Percentiles rank a stretch among this genome's conserved stretches.
These are phyloP conservation scores for Baryphthengus martii DNA, from an alignment of 2,113 vertebrate genomes.

Conservation along the genomic window DNA sequence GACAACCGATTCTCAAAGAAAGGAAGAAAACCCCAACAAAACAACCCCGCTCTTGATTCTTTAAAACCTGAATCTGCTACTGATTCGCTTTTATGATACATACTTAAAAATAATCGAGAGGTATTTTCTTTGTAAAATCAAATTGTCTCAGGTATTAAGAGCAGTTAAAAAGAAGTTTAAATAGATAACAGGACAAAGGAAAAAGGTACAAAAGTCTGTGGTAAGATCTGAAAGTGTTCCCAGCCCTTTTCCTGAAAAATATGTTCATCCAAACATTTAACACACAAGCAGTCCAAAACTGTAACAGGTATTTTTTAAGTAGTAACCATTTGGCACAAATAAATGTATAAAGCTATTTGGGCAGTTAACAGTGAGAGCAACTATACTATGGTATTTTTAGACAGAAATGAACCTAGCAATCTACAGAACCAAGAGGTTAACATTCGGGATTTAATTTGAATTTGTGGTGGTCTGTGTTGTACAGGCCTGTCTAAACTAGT, in stretches of 20 bases:
- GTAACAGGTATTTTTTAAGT: background rate
- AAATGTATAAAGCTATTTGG: background rate
- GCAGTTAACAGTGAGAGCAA: background rate
- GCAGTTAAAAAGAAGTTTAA: background rate
- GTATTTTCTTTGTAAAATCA: background rate
- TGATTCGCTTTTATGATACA: background rate
- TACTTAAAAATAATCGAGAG: background rate
- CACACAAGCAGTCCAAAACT: background rate
- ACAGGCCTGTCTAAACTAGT: background rate
- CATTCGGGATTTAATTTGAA: background rate
- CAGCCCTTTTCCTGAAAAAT: background rate
- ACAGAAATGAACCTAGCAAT: background rate
- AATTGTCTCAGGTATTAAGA: background rate
- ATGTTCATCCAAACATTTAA: background rate
- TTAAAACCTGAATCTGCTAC: background rate
- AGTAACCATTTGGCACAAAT: background rate
- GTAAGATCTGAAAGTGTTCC: background rate
- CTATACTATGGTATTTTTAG: background rate
- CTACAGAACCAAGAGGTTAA: background rate
- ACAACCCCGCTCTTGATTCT: fast-evolving
- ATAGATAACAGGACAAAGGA: background rate
- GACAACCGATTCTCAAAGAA: background rate
- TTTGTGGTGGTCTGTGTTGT: background rate
- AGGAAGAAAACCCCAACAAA: background rate
- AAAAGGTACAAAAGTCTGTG: background rate